phyloP scores from a whole-genome alignment of 2,797 vertebrate genomes.

The Chelonia mydas region DNA sequence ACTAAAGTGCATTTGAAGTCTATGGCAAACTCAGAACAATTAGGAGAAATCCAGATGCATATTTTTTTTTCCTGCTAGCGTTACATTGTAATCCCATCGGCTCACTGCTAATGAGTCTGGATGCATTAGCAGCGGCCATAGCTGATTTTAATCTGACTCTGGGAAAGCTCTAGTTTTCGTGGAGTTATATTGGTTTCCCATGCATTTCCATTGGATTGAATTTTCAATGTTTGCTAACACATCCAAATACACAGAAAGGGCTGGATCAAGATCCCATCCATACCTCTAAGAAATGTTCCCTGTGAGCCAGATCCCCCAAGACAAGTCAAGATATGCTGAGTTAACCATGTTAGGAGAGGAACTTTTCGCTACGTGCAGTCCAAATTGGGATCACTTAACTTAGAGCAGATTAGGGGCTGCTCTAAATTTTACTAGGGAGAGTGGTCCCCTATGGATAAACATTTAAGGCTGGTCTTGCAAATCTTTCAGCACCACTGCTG shows the following conservation, averaged over 20 bases:
- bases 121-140: background rate
- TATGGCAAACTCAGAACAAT: background rate
- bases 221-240: background rate
- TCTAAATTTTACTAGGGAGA: background rate
- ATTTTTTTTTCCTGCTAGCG: background rate
- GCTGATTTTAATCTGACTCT: background rate
- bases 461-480: too few species aligned
- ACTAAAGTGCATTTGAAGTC: background rate
- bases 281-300: background rate
- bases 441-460: background rate
- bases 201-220: background rate
- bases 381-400: background rate
- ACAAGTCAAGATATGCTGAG: background rate
- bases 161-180: background rate
- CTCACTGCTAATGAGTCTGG: background rate
- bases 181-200: background rate
- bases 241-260: background rate
- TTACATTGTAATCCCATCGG: background rate
- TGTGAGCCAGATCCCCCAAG: background rate
- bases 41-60: rapidly evolving
- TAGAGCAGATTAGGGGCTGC: background rate
- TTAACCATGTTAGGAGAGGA: background rate
- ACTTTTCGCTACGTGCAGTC: background rate
- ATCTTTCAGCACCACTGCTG: too few species aligned
- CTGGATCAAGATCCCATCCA: background rate